Evolutionary conservation across 2,888 invertebrate genomes (phyloP).

Genomic region (Arenicola marina): DNA sequence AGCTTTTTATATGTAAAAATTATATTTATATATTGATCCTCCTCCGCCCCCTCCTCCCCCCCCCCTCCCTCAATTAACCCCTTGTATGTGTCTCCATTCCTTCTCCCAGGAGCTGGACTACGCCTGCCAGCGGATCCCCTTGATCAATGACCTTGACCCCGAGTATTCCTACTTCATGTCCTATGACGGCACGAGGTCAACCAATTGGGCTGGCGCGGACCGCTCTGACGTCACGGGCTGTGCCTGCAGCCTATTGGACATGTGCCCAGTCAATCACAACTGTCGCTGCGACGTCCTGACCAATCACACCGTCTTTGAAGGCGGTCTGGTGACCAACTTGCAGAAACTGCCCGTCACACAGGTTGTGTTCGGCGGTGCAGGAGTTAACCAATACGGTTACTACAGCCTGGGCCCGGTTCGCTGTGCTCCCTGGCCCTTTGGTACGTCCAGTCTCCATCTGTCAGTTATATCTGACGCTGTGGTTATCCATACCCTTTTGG

Average conservation of each 20-base stretch:
- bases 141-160: conserved; percentile 27
- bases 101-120: conserved; percentile 39
- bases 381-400: conserved; percentile 7
- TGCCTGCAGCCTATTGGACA: conserved; percentile 10
- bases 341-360: conserved; percentile 37
- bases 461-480: too few relatives aligned
- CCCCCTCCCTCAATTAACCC: too few relatives aligned
- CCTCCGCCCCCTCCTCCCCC: too few relatives aligned
- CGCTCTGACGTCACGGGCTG: conserved; percentile 7
- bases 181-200: conserved; percentile 24
- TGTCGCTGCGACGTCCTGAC: conserved; percentile 52
- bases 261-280: conserved; percentile 4
- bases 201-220: conserved; percentile 26
- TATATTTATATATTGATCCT: too few relatives aligned
- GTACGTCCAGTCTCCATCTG: too few relatives aligned
- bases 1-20: too few relatives aligned
- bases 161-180: conserved; percentile 27
- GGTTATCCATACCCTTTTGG: too few relatives aligned
- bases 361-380: conserved; percentile 25
- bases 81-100: too few relatives aligned
- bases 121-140: conserved; percentile 37
- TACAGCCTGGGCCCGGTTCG: conserved; percentile 22
- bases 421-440: conserved; percentile 38
- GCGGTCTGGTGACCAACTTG: conserved; percentile 38
- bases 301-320: conserved; percentile 47